Evolutionary conservation across 2,113 vertebrate species (phyloP).

Genomic region (Melanocharis versteri): DNA sequence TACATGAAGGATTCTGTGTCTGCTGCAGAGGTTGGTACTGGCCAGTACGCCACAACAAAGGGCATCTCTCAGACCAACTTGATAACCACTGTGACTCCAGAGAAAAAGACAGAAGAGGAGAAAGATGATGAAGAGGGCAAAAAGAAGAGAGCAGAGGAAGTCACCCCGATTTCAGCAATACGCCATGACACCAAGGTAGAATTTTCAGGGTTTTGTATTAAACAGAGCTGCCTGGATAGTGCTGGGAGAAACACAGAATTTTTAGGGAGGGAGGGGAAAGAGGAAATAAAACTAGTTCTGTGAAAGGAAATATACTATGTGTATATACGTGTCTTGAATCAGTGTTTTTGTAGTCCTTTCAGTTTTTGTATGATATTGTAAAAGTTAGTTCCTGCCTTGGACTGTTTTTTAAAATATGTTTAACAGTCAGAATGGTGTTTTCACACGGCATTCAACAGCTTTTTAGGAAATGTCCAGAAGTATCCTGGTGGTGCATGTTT

Average conservation of each 20-base stretch:
- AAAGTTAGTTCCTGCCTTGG: not conserved
- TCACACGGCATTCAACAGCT: not conserved
- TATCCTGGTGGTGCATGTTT: not conserved
- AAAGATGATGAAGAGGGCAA: conserved; percentile 78
- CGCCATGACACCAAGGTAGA: conserved; percentile 90
- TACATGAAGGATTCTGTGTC: conserved; percentile 88
- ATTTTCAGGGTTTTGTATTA: conserved; percentile 6
- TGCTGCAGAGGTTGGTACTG: conserved; percentile 91
- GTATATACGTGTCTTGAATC: not conserved
- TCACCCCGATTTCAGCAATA: conserved; percentile 67
- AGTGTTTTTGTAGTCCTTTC: not conserved
- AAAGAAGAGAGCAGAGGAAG: conserved; percentile 70
- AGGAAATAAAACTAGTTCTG: not conserved
- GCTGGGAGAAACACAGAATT: not conserved
- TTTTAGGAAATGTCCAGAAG: not conserved
- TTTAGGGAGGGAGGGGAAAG: not conserved
- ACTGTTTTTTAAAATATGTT: not conserved
- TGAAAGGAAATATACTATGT: not conserved
- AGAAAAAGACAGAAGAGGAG: conserved; percentile 91
- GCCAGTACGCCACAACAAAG: conserved; percentile 88
- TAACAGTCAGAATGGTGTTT: not conserved
- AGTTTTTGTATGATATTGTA: not conserved
- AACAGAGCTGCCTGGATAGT: not conserved
- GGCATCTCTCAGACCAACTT: conserved; percentile 87
- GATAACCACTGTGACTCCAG: conserved; percentile 89